Conservation (phyloP, 2,797 vertebrate genomes). For the Siniperca scherzeri region DNA sequence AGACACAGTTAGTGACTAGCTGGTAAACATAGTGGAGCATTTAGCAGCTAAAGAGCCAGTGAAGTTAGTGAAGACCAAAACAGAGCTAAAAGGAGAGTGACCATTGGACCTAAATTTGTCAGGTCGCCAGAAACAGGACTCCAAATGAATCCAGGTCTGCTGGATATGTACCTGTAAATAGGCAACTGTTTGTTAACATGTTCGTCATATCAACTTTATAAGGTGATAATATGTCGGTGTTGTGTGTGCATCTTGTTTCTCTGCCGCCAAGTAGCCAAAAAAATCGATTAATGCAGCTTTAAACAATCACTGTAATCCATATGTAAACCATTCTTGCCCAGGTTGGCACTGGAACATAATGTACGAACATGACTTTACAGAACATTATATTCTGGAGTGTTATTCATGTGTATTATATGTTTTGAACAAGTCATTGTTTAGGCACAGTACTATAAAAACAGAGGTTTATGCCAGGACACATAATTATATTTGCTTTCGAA, state of each 20-base stretch:
- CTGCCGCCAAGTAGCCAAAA: background rate
- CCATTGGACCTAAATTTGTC: background rate
- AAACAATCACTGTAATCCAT: background rate
- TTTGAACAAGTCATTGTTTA: constrained; percentile 6
- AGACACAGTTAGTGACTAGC: too few species aligned
- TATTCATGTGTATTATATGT: background rate
- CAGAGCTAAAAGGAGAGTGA: background rate
- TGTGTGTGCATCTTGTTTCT: background rate
- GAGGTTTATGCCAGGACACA: background rate
- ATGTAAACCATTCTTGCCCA: too few species aligned
- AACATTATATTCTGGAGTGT: background rate
- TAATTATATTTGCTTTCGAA: background rate
- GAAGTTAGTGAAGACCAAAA: background rate
- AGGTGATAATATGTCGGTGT: background rate
- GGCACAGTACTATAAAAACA: background rate
- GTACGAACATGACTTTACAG: background rate
- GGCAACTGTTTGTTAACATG: background rate
- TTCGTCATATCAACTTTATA: background rate
- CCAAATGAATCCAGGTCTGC: background rate
- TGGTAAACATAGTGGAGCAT: too few species aligned
- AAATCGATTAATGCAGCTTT: background rate
- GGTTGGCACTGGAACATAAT: background rate
- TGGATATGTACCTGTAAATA: background rate
- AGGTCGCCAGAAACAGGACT: background rate
- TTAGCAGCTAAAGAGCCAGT: too few species aligned